Conservation (phyloP, 2,888 invertebrate genomes). For the Apantesis nais region DNA sequence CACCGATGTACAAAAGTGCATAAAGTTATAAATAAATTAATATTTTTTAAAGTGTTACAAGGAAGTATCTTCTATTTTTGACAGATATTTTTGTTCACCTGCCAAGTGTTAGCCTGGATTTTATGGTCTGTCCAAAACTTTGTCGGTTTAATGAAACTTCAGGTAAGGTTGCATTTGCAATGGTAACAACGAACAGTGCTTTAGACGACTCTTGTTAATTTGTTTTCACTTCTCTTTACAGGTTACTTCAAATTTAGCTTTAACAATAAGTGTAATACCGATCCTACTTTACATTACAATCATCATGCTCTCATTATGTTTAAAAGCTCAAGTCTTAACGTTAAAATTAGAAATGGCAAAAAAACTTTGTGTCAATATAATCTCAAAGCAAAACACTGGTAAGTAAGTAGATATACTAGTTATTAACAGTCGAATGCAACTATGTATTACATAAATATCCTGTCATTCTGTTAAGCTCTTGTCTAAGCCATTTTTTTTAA, state of each 20-base stretch:
- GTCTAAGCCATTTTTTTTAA: no score
- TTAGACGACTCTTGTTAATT: background rate
- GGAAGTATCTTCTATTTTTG: slow-evolving; percentile 14
- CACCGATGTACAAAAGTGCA: background rate
- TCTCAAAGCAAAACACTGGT: slow-evolving; percentile 54
- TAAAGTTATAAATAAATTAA: no score
- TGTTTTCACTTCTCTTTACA: slow-evolving; percentile 20
- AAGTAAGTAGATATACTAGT: slow-evolving; percentile 21
- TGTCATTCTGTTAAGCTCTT: no score
- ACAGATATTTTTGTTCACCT: slow-evolving; percentile 64
- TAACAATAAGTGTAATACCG: slow-evolving; percentile 43
- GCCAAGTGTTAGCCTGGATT: slow-evolving; percentile 58
- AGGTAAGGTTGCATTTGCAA: slow-evolving; percentile 47
- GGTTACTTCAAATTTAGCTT: slow-evolving; percentile 40
- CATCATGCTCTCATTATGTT: slow-evolving; percentile 50
- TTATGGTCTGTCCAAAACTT: slow-evolving; percentile 61
- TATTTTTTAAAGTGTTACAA: background rate
- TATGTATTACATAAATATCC: background rate
- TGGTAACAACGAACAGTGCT: background rate
- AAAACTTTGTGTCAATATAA: slow-evolving; percentile 54
- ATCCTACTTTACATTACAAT: slow-evolving; percentile 40
- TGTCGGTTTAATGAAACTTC: slow-evolving; percentile 57
- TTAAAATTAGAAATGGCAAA: slow-evolving; percentile 51
- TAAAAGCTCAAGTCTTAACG: slow-evolving; percentile 50
- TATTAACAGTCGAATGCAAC: background rate